Evolutionary conservation across 2,888 invertebrate genomes (phyloP), one percentile per base, ranked within the genome.

Genomic region (Acleris cristana): DNA sequence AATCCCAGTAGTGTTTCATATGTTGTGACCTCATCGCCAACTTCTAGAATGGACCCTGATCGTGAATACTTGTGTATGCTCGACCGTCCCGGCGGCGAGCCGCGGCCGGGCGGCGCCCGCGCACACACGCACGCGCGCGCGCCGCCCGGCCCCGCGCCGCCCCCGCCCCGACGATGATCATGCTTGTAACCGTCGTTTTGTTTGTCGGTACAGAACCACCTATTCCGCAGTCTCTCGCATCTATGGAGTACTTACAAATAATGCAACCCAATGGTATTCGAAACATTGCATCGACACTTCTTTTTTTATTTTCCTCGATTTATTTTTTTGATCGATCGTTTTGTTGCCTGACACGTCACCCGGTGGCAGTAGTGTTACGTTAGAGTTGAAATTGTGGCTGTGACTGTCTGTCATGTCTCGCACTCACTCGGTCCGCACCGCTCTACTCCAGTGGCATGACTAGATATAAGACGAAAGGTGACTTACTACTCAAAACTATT

Each of bases 401-500:
- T 90, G 87, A 86, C 86, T 88, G 87, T 88, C 79, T 84, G 82
- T 84, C 77, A 79, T 84, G 78, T 79, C 74, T 78, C 78, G 79
- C 83, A 77, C 78, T 82, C 84, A 81, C 83, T 76, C 76, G 73
- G 74, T 78, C 73, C 81, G 86, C 83, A 84, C 84, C 62, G 73
- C 72, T 69, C 64, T 72, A 77, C 73, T 77, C 72, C 72, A 80
- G 78, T 84, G 83, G 90, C 91, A 91, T 91, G 91, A 82, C 81
- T 86, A 84, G 81, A 82, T 79, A 75, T 78, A 79, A 79, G 75
- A 65, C 70, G 84, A 92, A 93, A 94, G 95, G 95, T 95, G 95
- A 95, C 95, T 94, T 95, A 95, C 95, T 95, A 95, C 95, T 94
- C 94, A 94, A 95, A 95, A 94, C 94, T 94, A 90, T 87, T 80